A percentile compares a stretch with the other conserved stretches of the same genome.
Conservation (phyloP, 2,888 invertebrate species). For the Autographa pulchrina region DNA sequence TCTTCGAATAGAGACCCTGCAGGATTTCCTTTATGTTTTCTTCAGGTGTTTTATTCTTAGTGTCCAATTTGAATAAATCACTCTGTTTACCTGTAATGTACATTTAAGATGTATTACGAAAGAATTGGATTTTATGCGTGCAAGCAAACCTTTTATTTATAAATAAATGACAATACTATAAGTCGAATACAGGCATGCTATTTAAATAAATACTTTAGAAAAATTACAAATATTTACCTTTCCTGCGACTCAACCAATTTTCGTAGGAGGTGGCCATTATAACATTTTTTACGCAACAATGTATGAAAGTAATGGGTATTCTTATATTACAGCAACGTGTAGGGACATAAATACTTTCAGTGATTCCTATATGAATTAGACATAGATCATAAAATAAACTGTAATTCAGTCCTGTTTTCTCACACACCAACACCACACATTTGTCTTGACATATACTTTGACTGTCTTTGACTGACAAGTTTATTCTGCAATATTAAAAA, state of each 20-base stretch:
- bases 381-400: slow-evolving; percentile 66
- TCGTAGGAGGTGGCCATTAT: slow-evolving; percentile 84
- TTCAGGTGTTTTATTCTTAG: slow-evolving; percentile 88
- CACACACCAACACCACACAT: slow-evolving; percentile 66
- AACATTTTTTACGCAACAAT: slow-evolving; percentile 74
- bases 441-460: slow-evolving; percentile 60
- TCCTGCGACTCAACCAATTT: slow-evolving; percentile 86
- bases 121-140: background rate
- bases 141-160: background rate
- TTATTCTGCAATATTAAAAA: slow-evolving; percentile 33
- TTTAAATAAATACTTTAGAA: slow-evolving; percentile 31
- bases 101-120: slow-evolving; percentile 29
- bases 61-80: slow-evolving; percentile 91
- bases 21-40: slow-evolving; percentile 91
- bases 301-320: slow-evolving; percentile 42
- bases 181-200: background rate
- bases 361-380: slow-evolving; percentile 59
- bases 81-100: slow-evolving; percentile 88
- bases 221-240: slow-evolving; percentile 78
- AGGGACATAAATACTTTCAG: slow-evolving; percentile 58
- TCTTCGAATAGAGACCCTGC: slow-evolving; percentile 88
- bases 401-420: slow-evolving; percentile 76
- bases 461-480: slow-evolving; percentile 25
- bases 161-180: background rate
- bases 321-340: slow-evolving; percentile 47